phyloP scores from a whole-genome alignment of 2,888 invertebrate genomes.

The Drosophila lutescens region DNA sequence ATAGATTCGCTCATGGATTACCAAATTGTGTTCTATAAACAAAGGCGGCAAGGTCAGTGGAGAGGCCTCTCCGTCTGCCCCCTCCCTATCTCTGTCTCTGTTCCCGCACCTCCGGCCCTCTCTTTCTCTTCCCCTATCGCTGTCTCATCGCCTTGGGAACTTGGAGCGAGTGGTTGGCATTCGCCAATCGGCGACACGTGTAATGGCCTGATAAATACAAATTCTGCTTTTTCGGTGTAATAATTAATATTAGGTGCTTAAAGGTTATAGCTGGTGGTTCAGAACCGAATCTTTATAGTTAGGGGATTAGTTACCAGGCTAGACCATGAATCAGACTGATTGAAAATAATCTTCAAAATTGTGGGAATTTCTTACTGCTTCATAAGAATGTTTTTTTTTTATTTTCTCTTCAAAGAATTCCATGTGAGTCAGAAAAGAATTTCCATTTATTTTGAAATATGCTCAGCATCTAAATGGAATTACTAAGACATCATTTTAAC shows the following conservation, averaged over 20 bases:
- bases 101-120: slow-evolving; percentile 4
- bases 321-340: background rate
- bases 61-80: slow-evolving; percentile 11
- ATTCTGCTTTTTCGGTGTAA: slow-evolving; percentile 14
- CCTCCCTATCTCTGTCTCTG: slow-evolving; percentile 12
- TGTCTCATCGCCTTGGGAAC: slow-evolving; percentile 26
- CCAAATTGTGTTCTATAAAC: slow-evolving; percentile 38
- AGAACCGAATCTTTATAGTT: background rate
- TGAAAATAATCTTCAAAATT: background rate
- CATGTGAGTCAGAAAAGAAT: background rate
- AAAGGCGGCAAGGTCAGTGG: slow-evolving; percentile 34
- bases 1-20: slow-evolving; percentile 30
- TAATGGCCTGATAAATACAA: slow-evolving; percentile 54
- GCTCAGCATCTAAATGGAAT: too few species aligned
- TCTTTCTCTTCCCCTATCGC: slow-evolving; percentile 11
- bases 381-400: background rate
- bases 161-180: slow-evolving; percentile 28
- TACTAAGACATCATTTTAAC: too few species aligned
- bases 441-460: background rate
- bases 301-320: background rate
- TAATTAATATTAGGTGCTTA: background rate
- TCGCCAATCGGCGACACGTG: slow-evolving; percentile 72
- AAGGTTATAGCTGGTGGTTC: too few species aligned
- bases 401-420: background rate
- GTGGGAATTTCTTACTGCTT: background rate